Evolutionary conservation across 2,888 invertebrate genomes (phyloP).

Genomic region (Dicroscelio sp.): DNA sequence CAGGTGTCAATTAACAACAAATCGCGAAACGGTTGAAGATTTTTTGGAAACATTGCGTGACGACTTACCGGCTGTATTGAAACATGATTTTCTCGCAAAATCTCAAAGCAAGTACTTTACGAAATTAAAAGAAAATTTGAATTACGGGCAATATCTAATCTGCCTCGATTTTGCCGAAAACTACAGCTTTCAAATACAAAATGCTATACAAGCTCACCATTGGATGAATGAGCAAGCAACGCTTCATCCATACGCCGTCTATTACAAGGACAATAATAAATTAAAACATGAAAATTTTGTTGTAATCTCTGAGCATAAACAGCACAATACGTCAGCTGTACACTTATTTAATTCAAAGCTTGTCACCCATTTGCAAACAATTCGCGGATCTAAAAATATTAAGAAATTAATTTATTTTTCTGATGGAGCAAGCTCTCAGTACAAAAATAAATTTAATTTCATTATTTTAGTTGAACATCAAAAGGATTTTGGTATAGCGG

Average conservation of each 20-base stretch:
- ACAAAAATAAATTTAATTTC: slow-evolving; percentile 50
- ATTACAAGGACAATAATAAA: background rate
- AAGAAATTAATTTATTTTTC: slow-evolving; percentile 28
- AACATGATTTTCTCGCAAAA: background rate
- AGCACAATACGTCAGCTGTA: background rate
- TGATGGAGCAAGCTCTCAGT: slow-evolving; percentile 21
- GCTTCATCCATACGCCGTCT: background rate
- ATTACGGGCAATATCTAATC: slow-evolving; percentile 5
- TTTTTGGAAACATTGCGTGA: too few species aligned
- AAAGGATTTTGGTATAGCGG: background rate
- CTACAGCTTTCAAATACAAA: slow-evolving; percentile 3
- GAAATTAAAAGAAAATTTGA: slow-evolving; percentile 17
- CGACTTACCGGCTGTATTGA: too few species aligned
- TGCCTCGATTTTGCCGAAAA: slow-evolving; percentile 18
- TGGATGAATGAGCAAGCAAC: slow-evolving; percentile 3
- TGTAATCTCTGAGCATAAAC: background rate
- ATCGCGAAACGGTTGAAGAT: too few species aligned
- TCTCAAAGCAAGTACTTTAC: too few species aligned
- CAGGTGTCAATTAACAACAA: too few species aligned
- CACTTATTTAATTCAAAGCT: slow-evolving; percentile 23
- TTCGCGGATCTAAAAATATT: background rate
- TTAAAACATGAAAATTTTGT: background rate
- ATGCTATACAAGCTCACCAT: slow-evolving; percentile 12
- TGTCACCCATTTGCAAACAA: background rate
- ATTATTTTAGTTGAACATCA: slow-evolving; percentile 24